Evolutionary conservation across 1,140 invertebrate species (phyloP).

Genomic region (Colletes latitarsis): DNA sequence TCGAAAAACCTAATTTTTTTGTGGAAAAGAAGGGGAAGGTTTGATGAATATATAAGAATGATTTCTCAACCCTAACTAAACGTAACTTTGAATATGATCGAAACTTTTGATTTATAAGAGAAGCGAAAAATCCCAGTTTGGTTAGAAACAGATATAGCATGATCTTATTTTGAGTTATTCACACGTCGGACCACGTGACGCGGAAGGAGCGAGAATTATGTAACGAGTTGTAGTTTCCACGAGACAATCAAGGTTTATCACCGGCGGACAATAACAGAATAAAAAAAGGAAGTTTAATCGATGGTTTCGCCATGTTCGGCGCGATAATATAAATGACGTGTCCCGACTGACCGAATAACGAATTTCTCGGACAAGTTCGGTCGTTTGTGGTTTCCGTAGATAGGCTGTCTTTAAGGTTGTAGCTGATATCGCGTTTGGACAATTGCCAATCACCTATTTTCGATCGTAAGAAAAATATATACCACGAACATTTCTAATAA

Average conservation of each 20-base stretch:
- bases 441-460: constrained; percentile 58
- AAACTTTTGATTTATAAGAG: too few species aligned
- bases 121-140: too few species aligned
- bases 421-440: constrained; percentile 59
- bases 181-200: constrained; percentile 15
- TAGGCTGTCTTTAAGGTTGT: constrained; percentile 56
- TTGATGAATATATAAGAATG: too few species aligned
- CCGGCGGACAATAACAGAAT: constrained; percentile 1
- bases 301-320: constrained; percentile 7
- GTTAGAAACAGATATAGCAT: constrained; percentile 8
- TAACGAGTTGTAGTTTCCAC: constrained; percentile 13
- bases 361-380: constrained; percentile 23
- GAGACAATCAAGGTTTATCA: constrained; percentile 13
- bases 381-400: constrained; percentile 25
- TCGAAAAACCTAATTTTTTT: too few species aligned
- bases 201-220: constrained; percentile 21
- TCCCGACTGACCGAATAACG: constrained; percentile 17
- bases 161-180: constrained; percentile 36
- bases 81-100: too few species aligned
- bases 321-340: constrained; percentile 25
- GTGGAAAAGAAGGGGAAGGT: too few species aligned
- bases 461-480: constrained; percentile 55
- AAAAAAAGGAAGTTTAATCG: neutral
- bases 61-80: too few species aligned
- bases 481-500: constrained; percentile 59